Base-by-base conservation (phyloP, 1,140 invertebrate species). In the Drosophila prosaltans region DNA sequence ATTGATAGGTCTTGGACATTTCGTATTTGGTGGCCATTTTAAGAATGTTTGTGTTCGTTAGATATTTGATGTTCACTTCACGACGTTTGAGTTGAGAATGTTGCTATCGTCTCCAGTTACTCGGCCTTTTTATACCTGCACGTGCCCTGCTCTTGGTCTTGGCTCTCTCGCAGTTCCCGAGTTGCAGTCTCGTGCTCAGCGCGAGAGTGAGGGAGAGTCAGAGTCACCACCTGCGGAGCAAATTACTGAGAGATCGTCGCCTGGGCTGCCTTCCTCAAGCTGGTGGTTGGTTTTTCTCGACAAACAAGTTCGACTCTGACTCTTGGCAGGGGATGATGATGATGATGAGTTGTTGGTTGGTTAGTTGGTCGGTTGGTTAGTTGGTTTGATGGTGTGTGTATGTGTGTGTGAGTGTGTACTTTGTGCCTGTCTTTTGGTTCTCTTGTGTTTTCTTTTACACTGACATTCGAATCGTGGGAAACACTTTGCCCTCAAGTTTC, bases 1-100 rank as follows among this genome's bases (percentile, higher is more conserved):
- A 98, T 92, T 97, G 97, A 93, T 97, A 97, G 80, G 97, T 98
- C 91, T 97, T 95, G 71, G 97, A 97, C 65, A 78, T 55, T 68
- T 92, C 91, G 78, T 92, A 91, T 88, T 90, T 91, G 72, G 85
- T 91, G 60, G 86, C 90, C 88, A 92, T 91, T 72, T 48, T 71
- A 43, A 65, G 32, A 40, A 26, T 7, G 58, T 16, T 45, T 45
- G 68, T 68, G 32, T 7, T 66, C 66, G 57, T 58, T 32, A 63
- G 57, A 65, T 4, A 36, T 7, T 36, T 36, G 73, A 65, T 83
- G 72, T 89, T 72, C 28, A 66, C 80, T 81, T 66, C 78, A 75
- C 71, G 74, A 91, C 74, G 80, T 32, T 78, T 88, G 76, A 74
- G 86, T 77, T 74, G 72, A 86, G 90, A 92, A 90, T 92, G 91